Evolutionary conservation across 2,113 vertebrate genomes (phyloP).

Genomic region (Myotis lucifugus): DNA sequence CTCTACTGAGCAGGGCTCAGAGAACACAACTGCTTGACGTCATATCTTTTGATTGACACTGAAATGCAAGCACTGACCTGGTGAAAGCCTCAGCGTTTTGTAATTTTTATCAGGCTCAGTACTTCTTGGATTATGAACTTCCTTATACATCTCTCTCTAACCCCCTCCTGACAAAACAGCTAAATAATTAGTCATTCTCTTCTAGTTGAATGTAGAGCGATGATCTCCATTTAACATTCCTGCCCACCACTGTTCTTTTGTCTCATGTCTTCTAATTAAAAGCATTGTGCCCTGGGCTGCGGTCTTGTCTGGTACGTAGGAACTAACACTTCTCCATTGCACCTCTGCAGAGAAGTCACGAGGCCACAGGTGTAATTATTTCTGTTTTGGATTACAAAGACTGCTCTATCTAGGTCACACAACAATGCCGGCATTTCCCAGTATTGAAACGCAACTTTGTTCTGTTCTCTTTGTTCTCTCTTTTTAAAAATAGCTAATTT

Average conservation of each 20-base stretch:
- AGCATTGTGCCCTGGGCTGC: not conserved
- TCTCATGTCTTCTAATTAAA: conserved; percentile 30
- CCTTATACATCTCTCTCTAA: not conserved
- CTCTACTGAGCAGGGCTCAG: not conserved
- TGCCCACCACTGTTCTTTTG: not conserved
- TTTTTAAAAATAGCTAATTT: not conserved
- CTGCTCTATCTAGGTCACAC: not conserved
- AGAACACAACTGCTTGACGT: not conserved
- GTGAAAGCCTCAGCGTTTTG: not conserved
- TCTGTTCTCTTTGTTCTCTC: not conserved
- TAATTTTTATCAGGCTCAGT: not conserved
- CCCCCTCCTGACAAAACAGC: not conserved
- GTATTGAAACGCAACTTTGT: not conserved
- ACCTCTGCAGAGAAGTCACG: not conserved
- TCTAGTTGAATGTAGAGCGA: not conserved
- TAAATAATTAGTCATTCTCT: not conserved
- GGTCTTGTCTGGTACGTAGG: not conserved
- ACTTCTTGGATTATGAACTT: not conserved
- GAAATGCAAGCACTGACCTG: not conserved
- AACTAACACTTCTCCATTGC: not conserved
- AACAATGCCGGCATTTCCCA: not conserved
- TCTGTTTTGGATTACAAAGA: conserved; percentile 1
- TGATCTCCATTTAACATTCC: conserved; percentile 1
- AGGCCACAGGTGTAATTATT: not conserved
- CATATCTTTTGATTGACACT: not conserved